A percentile compares a stretch with the other conserved stretches of the same genome.
These are phyloP conservation scores for Cryptosula pallasiana DNA, from an alignment of 2,888 invertebrate species.

Conservation along the genomic window DNA sequence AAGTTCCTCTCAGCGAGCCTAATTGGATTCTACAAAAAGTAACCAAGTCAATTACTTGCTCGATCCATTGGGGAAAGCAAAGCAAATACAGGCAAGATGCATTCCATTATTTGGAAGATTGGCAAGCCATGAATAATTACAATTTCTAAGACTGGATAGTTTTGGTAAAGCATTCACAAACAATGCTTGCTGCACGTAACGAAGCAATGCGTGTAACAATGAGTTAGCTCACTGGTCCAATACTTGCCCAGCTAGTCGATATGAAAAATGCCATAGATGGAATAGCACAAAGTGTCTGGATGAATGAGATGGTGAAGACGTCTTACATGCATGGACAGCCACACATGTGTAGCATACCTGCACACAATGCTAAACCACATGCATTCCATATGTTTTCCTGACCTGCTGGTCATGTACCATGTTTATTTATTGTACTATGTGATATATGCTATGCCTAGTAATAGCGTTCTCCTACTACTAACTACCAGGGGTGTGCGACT, in stretches of 20 bases:
- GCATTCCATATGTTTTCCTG: too few relatives aligned
- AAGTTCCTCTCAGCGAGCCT: too few relatives aligned
- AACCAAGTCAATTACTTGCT: not conserved
- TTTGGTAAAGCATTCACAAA: not conserved
- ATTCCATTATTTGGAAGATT: slow-evolving; percentile 23
- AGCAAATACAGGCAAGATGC: not conserved
- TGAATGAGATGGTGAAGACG: not conserved
- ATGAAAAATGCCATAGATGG: not conserved
- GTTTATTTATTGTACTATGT: too few relatives aligned
- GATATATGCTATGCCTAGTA: too few relatives aligned
- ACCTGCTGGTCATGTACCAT: too few relatives aligned
- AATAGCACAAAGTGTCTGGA: not conserved
- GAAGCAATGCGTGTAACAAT: not conserved
- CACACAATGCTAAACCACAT: too few relatives aligned
- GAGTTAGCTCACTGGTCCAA: not conserved
- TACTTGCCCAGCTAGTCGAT: not conserved
- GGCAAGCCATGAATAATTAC: slow-evolving; percentile 14
- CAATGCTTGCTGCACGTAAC: not conserved
- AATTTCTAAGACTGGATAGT: not conserved
- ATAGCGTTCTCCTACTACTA: too few relatives aligned
- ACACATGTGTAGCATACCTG: not conserved
- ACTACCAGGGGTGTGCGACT: too few relatives aligned
- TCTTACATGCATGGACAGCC: not conserved
- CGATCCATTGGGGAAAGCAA: not conserved
- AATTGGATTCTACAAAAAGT: too few relatives aligned